These are phyloP conservation scores for Solen grandis DNA, from an alignment of 1,140 invertebrate genomes.

Conservation along the genomic window DNA sequence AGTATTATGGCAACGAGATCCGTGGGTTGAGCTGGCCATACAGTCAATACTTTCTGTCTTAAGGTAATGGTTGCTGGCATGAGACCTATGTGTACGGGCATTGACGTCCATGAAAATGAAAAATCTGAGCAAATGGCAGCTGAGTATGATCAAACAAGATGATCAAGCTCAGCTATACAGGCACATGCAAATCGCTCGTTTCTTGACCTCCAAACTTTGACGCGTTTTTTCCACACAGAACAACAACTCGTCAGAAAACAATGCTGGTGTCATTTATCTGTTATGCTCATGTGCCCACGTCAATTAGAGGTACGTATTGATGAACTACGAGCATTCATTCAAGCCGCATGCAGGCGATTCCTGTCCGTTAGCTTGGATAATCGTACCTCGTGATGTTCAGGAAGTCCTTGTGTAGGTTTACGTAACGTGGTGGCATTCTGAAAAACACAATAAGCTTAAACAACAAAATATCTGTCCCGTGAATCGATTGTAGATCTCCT, in stretches of 20 bases:
- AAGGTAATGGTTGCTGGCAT: constrained; percentile 2
- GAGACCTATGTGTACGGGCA: background rate
- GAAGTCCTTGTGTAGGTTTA: too few relatives aligned
- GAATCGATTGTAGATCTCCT: too few relatives aligned
- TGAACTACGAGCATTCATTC: background rate
- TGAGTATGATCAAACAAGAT: background rate
- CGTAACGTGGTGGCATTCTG: too few relatives aligned
- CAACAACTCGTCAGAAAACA: background rate
- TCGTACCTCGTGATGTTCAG: too few relatives aligned
- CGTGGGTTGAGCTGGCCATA: background rate
- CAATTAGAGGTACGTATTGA: background rate
- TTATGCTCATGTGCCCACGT: background rate
- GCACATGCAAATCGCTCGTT: background rate
- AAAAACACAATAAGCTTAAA: too few relatives aligned
- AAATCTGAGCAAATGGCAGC: background rate
- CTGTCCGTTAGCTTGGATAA: background rate
- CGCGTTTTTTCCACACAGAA: background rate
- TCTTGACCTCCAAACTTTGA: background rate
- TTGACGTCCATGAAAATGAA: background rate
- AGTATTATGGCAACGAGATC: background rate
- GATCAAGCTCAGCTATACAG: background rate
- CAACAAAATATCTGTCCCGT: too few relatives aligned
- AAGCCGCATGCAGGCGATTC: background rate
- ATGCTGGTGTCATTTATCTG: background rate
- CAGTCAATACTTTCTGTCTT: background rate